Evolutionary conservation across 2,888 invertebrate genomes (phyloP).

Genomic region (Bellardia bayeri): DNA sequence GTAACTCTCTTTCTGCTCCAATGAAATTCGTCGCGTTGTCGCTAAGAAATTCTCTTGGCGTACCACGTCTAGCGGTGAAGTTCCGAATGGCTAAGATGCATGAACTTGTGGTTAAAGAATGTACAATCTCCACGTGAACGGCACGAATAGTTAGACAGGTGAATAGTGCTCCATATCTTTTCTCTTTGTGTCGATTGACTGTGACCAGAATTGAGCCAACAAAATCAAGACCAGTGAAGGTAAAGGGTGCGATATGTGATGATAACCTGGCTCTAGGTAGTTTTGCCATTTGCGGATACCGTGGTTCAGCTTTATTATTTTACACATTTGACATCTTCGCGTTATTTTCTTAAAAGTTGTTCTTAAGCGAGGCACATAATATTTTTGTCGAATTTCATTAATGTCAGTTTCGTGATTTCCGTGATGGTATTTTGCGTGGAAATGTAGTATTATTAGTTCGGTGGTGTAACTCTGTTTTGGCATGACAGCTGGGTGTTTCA

Average conservation of each 20-base stretch:
- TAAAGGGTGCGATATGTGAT: conserved; percentile 52
- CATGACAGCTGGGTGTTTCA: conserved; percentile 29
- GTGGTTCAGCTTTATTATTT: too few relatives aligned
- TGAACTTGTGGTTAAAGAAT: conserved; percentile 48
- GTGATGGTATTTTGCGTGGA: conserved; percentile 35
- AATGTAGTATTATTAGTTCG: conserved; percentile 33
- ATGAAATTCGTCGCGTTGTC: conserved; percentile 71
- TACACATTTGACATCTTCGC: too few relatives aligned
- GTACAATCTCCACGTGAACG: too few relatives aligned
- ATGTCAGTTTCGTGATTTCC: conserved; percentile 16
- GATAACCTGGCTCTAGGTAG: not conserved
- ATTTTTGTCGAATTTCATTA: too few relatives aligned
- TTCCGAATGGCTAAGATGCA: conserved; percentile 68
- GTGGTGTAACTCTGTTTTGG: conserved; percentile 35
- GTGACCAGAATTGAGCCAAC: too few relatives aligned
- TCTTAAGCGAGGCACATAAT: conserved; percentile 49
- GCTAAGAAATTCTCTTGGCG: conserved; percentile 31
- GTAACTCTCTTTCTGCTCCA: too few relatives aligned
- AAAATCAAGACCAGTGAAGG: conserved; percentile 11
- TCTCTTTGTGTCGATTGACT: too few relatives aligned
- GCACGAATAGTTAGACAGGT: too few relatives aligned
- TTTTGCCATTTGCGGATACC: too few relatives aligned
- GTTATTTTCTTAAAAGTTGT: too few relatives aligned
- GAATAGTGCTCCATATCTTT: too few relatives aligned
- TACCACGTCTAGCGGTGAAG: conserved; percentile 58